A percentile compares a stretch with the other conserved stretches of the same genome.
These are phyloP conservation scores for Mactromeris polynyma DNA, from an alignment of 2,888 invertebrate species.

Conservation along the genomic window DNA sequence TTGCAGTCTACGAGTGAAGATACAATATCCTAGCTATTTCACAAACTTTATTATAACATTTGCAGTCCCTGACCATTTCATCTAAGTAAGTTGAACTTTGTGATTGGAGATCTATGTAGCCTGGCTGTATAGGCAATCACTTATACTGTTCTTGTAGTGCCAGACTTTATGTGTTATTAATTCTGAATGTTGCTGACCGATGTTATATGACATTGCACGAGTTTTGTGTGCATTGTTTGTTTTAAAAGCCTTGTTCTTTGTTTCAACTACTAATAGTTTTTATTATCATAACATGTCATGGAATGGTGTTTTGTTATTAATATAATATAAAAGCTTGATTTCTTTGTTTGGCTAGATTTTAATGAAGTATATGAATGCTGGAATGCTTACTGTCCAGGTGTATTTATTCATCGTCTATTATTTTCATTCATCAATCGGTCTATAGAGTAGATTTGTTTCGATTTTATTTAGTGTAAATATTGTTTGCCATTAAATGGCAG, in stretches of 20 bases:
- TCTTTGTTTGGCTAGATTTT: not conserved
- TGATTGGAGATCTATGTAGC: constrained; percentile 20
- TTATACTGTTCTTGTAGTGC: constrained; percentile 14
- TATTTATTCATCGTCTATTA: not conserved
- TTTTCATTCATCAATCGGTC: not conserved
- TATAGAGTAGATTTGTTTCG: not conserved
- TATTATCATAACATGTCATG: not conserved
- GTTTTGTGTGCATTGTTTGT: constrained; percentile 1
- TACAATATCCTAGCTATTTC: constrained; percentile 1
- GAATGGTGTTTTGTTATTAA: constrained; percentile 10
- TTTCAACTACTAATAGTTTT: constrained; percentile 14
- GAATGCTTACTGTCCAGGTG: not conserved
- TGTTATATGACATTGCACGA: not conserved
- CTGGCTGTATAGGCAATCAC: not conserved
- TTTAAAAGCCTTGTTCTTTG: not conserved
- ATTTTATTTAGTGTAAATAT: not conserved
- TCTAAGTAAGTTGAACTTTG: constrained; percentile 52
- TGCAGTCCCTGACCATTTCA: constrained; percentile 51
- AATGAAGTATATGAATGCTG: constrained; percentile 9
- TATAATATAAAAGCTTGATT: not conserved
- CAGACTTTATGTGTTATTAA: constrained; percentile 15
- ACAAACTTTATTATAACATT: constrained; percentile 22
- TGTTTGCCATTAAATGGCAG: not conserved
- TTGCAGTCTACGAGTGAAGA: not conserved
- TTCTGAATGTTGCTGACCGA: not conserved